A percentile compares a stretch with the other conserved stretches of the same genome.
Evolutionary conservation across 2,113 vertebrate genomes (phyloP).

Genomic region (Cranoglanis bouderius): DNA sequence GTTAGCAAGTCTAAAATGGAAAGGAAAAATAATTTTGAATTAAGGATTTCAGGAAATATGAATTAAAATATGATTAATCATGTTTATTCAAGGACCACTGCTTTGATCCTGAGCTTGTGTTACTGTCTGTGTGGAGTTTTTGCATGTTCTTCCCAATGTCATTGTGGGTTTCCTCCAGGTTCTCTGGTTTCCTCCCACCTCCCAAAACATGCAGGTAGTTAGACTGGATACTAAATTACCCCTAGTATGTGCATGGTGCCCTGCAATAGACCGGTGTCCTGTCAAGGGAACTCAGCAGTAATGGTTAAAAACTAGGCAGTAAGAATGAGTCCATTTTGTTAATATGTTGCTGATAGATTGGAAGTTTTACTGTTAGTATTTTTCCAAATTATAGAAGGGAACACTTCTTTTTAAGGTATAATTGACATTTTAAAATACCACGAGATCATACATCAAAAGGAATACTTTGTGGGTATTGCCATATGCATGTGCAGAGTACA

Average conservation of each 20-base stretch:
- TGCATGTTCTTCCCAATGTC: background rate
- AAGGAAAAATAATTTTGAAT: background rate
- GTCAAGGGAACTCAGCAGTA: background rate
- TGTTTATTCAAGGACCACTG: background rate
- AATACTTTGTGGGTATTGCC: background rate
- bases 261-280: background rate
- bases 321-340: background rate
- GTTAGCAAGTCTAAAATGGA: background rate
- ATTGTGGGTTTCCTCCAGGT: background rate
- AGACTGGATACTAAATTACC: background rate
- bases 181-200: background rate
- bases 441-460: background rate
- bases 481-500: background rate
- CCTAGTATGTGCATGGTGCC: background rate
- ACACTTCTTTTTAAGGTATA: background rate
- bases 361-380: background rate
- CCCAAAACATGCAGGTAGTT: background rate
- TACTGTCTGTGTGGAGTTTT: background rate
- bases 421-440: background rate
- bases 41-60: background rate
- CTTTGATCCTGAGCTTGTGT: background rate
- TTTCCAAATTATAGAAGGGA: background rate
- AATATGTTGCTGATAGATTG: slow-evolving; percentile 25
- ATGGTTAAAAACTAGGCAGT: background rate
- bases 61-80: background rate